Conservation (phyloP, 1,140 invertebrate genomes). For the Arctopsyche grandis region DNA sequence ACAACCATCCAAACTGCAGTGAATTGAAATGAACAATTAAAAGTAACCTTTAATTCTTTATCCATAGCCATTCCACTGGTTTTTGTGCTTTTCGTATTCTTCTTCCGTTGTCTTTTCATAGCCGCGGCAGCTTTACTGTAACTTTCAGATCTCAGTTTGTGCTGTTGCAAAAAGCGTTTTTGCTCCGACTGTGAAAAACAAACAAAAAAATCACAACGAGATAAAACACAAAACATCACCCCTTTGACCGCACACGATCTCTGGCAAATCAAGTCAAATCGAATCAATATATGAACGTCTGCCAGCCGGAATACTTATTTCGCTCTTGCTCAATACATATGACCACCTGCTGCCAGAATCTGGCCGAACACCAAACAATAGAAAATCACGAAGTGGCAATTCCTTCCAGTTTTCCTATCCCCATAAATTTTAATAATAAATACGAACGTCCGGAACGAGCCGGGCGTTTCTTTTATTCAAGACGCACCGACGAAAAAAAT, state of each 20-base stretch:
- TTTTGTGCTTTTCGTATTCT: constrained; percentile 79
- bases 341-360: constrained; percentile 19
- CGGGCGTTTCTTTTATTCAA: constrained; percentile 7
- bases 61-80: constrained; percentile 84
- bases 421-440: constrained; percentile 50
- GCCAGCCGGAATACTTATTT: constrained; percentile 17
- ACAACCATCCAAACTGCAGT: too few species aligned
- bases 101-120: constrained; percentile 90
- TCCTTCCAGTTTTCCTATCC: constrained; percentile 41
- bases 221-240: not conserved
- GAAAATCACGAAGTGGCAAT: constrained; percentile 44
- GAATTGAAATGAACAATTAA: too few species aligned
- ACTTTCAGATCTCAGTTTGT: constrained; percentile 87
- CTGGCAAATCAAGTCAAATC: constrained; percentile 14
- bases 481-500: not conserved
- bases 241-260: not conserved
- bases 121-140: constrained; percentile 88
- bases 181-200: constrained; percentile 79
- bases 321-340: not conserved
- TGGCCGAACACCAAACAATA: not conserved
- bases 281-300: constrained; percentile 15
- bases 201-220: not conserved
- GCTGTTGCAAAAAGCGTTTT: constrained; percentile 89
- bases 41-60: constrained; percentile 84
- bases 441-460: constrained; percentile 16